A percentile compares a stretch with the other conserved stretches of the same genome.
Evolutionary conservation across 1,140 invertebrate species (phyloP).

Genomic region (Dinothrombium tinctorium): DNA sequence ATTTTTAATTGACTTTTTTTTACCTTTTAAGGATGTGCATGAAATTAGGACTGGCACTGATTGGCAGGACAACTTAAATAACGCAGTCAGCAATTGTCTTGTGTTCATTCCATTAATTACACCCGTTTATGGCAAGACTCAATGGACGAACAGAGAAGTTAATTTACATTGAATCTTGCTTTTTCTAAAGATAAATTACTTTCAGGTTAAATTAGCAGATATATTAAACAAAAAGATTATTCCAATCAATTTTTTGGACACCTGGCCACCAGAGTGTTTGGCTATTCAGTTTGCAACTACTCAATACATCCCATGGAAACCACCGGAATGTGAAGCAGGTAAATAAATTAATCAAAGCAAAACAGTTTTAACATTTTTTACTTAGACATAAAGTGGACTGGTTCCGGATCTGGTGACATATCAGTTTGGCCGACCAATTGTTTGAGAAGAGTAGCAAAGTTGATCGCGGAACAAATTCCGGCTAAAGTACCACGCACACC

Average conservation of each 20-base stretch:
- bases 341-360: neutral
- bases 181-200: constrained; percentile 1
- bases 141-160: constrained; percentile 28
- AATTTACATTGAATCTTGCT: neutral
- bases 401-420: neutral
- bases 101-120: constrained; percentile 26
- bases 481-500: neutral
- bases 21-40: constrained; percentile 22
- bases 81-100: constrained; percentile 24
- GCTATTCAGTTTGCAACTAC: constrained; percentile 28
- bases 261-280: constrained; percentile 25
- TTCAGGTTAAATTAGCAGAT: constrained; percentile 26
- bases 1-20: too few relatives aligned
- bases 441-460: neutral
- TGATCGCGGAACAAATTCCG: neutral
- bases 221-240: constrained; percentile 24
- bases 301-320: constrained; percentile 17
- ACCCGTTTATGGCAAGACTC: constrained; percentile 24
- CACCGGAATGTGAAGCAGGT: constrained; percentile 6
- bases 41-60: constrained; percentile 25
- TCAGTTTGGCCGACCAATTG: neutral
- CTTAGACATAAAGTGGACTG: neutral
- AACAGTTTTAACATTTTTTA: neutral
- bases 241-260: constrained; percentile 23
- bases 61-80: constrained; percentile 26